These are phyloP conservation scores for Meles meles DNA, from an alignment of 2,113 vertebrate genomes.

Conservation along the genomic window DNA sequence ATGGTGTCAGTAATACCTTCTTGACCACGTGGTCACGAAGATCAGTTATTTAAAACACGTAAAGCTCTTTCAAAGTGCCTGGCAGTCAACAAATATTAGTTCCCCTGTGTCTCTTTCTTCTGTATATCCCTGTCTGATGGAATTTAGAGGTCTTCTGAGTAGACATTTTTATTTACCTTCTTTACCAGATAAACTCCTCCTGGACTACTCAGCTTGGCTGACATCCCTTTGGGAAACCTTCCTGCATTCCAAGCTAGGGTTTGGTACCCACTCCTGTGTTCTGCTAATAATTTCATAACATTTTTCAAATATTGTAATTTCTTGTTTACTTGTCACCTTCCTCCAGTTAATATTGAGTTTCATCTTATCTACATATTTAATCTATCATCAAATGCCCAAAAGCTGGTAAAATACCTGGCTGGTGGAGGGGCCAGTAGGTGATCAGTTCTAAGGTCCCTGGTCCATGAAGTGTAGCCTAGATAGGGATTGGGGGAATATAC, in stretches of 20 bases:
- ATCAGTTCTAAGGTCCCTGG: background rate
- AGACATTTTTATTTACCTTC: background rate
- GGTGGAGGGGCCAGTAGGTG: background rate
- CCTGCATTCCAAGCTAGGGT: background rate
- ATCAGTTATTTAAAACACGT: background rate
- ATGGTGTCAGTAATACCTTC: background rate
- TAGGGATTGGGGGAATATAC: background rate
- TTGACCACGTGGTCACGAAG: background rate
- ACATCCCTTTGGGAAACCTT: background rate
- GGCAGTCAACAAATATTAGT: background rate
- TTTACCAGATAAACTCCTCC: background rate
- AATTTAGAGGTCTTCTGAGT: background rate
- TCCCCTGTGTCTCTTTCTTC: background rate
- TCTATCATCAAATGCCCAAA: conserved; percentile 17
- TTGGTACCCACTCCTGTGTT: background rate
- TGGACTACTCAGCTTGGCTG: background rate
- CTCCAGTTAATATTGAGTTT: background rate
- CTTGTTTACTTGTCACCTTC: background rate
- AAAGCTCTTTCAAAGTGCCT: background rate
- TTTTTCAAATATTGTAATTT: background rate
- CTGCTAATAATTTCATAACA: background rate
- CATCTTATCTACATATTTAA: background rate
- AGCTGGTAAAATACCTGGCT: background rate
- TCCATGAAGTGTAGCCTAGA: background rate
- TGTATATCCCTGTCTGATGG: background rate